Evolutionary conservation across 1,140 invertebrate genomes (phyloP).

Genomic region (Cotesia typhae): DNA sequence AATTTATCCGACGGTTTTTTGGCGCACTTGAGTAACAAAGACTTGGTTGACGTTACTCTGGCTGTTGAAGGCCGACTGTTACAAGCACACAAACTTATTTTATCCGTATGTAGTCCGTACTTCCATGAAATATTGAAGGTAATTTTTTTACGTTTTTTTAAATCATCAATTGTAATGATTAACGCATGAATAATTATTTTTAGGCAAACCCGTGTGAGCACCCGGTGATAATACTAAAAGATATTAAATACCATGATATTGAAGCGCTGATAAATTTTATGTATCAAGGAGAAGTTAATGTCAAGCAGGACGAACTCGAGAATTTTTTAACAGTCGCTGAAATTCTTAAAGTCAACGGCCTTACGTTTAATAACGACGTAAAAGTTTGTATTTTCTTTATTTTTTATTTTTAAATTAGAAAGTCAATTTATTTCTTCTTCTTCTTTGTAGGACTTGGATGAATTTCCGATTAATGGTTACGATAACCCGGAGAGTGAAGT

Average conservation of each 20-base stretch:
- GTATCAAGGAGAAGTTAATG: slow-evolving; percentile 88
- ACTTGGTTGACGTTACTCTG: slow-evolving; percentile 83
- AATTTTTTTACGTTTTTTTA: slow-evolving; percentile 62
- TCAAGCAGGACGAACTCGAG: slow-evolving; percentile 82
- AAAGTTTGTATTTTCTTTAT: slow-evolving; percentile 5
- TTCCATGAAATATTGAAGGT: slow-evolving; percentile 85
- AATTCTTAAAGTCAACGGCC: slow-evolving; percentile 84
- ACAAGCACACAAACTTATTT: slow-evolving; percentile 83
- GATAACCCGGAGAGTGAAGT: too few relatives aligned
- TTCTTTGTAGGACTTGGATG: too few relatives aligned
- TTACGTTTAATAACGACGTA: slow-evolving; percentile 50
- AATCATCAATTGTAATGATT: neutral
- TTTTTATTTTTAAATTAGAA: neutral
- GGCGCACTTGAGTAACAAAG: slow-evolving; percentile 73
- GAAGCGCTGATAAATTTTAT: slow-evolving; percentile 85
- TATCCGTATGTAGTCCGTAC: slow-evolving; percentile 83
- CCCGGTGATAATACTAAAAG: slow-evolving; percentile 84
- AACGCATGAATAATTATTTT: neutral
- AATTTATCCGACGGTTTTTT: slow-evolving; percentile 76
- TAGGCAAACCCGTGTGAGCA: slow-evolving; percentile 68
- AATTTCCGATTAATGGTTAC: too few relatives aligned
- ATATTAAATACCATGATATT: slow-evolving; percentile 79
- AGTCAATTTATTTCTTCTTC: too few relatives aligned
- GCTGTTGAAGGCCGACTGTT: slow-evolving; percentile 81
- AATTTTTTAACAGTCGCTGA: slow-evolving; percentile 86